Evolutionary conservation across 2,888 invertebrate species (phyloP), one percentile per base, ranked within the genome.

Genomic region (Andrena praecox): DNA sequence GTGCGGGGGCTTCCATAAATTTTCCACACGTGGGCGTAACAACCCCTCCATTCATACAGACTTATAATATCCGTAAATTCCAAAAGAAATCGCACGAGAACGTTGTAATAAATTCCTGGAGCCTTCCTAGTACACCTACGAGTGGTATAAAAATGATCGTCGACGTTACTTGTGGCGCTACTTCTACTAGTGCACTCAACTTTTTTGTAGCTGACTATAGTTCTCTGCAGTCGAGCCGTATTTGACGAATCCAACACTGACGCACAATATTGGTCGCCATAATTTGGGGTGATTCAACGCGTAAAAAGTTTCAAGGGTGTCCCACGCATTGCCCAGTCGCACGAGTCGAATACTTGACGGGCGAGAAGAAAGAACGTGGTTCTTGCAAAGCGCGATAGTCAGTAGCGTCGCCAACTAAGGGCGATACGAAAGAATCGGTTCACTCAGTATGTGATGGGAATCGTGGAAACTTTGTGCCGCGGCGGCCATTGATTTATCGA

Each of bases 281-380:
- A 75, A 84, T 80, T 76, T 52, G 80, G 77, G 81, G 42, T 73
- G 70, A 79, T 77, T 84, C 84, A 42, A 75, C 50, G 59, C 54
- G 42, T 62, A 78, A 75, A 59, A 1, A 70, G 67, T 76, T 82
- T 85, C 85, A 84, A 84, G 84, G 84, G 56, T 62, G 62, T 70
- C 69, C 16, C 50, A 62, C n/a, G 54, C 66, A 64, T 72, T 69
- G 33, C 4, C 7, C 4, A 2, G 27, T 0, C 52, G 33, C 66
- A 77, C 42, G 54, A 56, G 70, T n/a, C 56, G 67, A 74, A 74
- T 71, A 27, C 27, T 66, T 63, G 52, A 83, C 27, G 66, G 64
- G 50, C 31, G 29, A 35, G 4, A 70, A 64, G 73, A 27, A 48
- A 42, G 29, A 63, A 10, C 0, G 3, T 33, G 50, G 50, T 27